Conservation (phyloP, 2,888 invertebrate species). For the Dynastes maya region DNA sequence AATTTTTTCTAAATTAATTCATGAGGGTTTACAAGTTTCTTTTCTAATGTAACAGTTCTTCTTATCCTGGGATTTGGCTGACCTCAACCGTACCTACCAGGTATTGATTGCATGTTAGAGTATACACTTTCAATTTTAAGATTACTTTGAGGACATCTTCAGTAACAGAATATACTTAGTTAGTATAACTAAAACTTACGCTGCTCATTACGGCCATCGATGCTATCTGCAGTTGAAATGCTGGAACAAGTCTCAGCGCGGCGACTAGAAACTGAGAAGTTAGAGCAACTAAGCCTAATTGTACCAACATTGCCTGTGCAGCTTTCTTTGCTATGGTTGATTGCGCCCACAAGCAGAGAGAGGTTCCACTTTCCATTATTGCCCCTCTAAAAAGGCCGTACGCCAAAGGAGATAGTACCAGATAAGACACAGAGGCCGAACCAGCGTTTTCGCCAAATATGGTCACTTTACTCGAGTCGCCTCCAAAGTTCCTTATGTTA, state of each 20-base stretch:
- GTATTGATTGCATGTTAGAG: too few relatives aligned
- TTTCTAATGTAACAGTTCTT: too few relatives aligned
- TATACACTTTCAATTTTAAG: too few relatives aligned
- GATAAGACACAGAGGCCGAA: constrained; percentile 45
- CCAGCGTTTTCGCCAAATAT: constrained; percentile 50
- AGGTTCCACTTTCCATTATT: constrained; percentile 47
- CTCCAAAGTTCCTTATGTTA: constrained; percentile 50
- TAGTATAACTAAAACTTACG: constrained; percentile 21
- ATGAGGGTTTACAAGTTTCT: too few relatives aligned
- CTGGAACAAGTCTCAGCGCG: constrained; percentile 55
- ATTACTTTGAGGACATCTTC: too few relatives aligned
- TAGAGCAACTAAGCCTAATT: constrained; percentile 54
- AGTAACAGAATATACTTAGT: too few relatives aligned
- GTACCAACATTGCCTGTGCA: constrained; percentile 53
- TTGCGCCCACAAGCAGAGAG: constrained; percentile 43
- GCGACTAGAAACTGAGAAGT: constrained; percentile 54
- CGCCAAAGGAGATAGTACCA: constrained; percentile 40
- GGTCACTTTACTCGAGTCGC: constrained; percentile 48
- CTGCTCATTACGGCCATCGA: neutral
- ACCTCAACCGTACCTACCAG: too few relatives aligned
- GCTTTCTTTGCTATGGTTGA: constrained; percentile 52
- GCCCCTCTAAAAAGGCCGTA: constrained; percentile 45
- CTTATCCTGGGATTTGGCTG: too few relatives aligned
- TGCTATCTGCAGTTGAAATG: constrained; percentile 13
- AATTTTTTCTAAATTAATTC: too few relatives aligned